Evolutionary conservation across 35 echinoderm and acorn worm genomes (phyloP), one percentile per base, ranked within the genome.

Genomic region (Antedon bifida): DNA sequence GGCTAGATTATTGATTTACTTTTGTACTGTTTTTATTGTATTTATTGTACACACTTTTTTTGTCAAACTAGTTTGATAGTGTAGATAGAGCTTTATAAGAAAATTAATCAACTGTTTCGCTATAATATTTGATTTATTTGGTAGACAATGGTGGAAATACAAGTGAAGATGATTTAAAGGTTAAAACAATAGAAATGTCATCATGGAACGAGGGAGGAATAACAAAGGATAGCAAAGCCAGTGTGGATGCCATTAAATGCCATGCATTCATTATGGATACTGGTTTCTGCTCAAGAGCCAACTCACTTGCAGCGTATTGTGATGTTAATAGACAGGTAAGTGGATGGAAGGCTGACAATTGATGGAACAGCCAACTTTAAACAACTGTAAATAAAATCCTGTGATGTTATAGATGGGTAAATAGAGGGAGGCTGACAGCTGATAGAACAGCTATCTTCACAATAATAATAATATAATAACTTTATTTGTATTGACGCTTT

Each of bases 321-420:
- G 94, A 97, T 77, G 94, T 88, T 74, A 97, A 97, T 30, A 87
- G 94, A 82, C 88, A 97, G 87, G 94, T 97, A 81, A 29, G 80
- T 75, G 5, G 3, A 21, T 12, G 23, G 14, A 42, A 14, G 38
- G 38, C 38, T 42, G 4, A 42, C 38, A 42, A 42, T 7, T 7
- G 4, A 14, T 4, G 4, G 38, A 4, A 42, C 4, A 42, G 38
- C 38, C 4, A 76, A 76, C 75, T 30, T 14, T 30, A 33, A 76
- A 76, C 11, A 30, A 10, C 29, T 29, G 29, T 5, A 7, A 76
- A 30, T 33, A 76, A n/a, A n/a, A n/a, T n/a, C n/a, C n/a, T n/a
- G n/a, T n/a, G n/a, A n/a, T n/a, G n/a, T n/a, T n/a, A n/a, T n/a
- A n/a, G n/a, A n/a, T n/a, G n/a, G n/a, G n/a, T n/a, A n/a, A n/a